Conservation (phyloP, 2,888 invertebrate genomes). For the Rapana venosa region DNA sequence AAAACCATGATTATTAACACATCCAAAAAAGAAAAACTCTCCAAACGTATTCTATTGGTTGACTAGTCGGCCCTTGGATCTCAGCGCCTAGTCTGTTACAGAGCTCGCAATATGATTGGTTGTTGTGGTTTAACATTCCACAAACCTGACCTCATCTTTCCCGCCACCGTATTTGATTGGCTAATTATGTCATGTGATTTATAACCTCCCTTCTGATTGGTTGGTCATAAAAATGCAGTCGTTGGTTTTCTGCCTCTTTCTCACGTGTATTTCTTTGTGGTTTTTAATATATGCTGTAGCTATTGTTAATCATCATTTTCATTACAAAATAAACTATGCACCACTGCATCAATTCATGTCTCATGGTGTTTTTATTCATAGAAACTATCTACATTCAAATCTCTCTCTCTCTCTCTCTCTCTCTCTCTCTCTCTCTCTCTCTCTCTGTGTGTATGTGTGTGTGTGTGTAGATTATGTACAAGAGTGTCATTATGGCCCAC, state of each 20-base stretch:
- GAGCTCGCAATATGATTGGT: background rate
- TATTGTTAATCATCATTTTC: constrained; percentile 48
- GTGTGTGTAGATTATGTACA: background rate
- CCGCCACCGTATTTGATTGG: background rate
- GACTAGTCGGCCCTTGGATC: background rate
- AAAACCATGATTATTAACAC: too few species aligned
- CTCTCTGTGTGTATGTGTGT: background rate
- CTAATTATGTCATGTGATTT: constrained; percentile 21
- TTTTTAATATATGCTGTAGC: constrained; percentile 45
- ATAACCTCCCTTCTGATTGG: constrained; percentile 19
- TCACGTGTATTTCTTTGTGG: constrained; percentile 41
- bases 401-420: constrained; percentile 30
- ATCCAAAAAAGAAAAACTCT: too few species aligned
- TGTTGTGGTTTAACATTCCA: constrained; percentile 28
- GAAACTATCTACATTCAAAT: background rate
- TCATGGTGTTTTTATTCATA: background rate
- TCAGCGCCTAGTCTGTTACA: background rate
- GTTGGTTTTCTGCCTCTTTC: constrained; percentile 19
- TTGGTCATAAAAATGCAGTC: constrained; percentile 16
- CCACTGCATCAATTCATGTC: constrained; percentile 45
- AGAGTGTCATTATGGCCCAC: background rate
- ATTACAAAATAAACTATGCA: constrained; percentile 58
- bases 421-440: constrained; percentile 37
- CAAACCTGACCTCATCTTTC: background rate
- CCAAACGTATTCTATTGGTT: background rate